Evolutionary conservation across 2,113 vertebrate genomes (phyloP).

Genomic region (Equus przewalskii): DNA sequence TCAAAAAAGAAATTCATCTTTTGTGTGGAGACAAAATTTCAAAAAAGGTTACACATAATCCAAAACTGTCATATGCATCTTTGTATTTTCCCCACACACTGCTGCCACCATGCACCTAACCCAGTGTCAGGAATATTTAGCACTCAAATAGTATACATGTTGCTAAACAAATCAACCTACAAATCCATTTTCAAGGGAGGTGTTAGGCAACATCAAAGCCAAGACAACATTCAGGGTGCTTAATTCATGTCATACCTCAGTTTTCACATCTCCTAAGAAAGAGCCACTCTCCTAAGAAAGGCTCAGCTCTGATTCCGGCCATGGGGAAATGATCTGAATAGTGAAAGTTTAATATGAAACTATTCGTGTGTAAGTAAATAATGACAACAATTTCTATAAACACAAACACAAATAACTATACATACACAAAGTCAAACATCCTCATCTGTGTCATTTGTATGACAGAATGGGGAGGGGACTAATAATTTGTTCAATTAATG

Average conservation of each 20-base stretch:
- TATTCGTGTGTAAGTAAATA: background rate
- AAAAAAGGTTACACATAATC: background rate
- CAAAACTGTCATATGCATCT: background rate
- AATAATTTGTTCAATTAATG: background rate
- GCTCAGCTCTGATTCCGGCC: background rate
- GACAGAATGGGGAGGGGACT: background rate
- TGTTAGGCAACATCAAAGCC: background rate
- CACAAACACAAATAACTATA: background rate
- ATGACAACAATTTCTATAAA: background rate
- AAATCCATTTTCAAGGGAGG: background rate
- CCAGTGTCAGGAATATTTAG: background rate
- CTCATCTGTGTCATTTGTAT: background rate
- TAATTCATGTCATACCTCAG: background rate
- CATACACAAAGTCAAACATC: background rate
- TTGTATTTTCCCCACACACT: background rate
- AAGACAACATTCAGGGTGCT: too few relatives aligned
- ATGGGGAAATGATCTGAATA: background rate
- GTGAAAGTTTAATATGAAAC: background rate
- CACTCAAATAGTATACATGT: background rate
- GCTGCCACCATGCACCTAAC: background rate
- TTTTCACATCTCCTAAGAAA: background rate
- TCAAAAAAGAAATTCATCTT: background rate
- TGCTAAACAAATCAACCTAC: background rate
- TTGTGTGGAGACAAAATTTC: background rate
- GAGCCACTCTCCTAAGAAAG: background rate